Conservation (phyloP, 2,797 vertebrate genomes). For the Rhincodon typus region DNA sequence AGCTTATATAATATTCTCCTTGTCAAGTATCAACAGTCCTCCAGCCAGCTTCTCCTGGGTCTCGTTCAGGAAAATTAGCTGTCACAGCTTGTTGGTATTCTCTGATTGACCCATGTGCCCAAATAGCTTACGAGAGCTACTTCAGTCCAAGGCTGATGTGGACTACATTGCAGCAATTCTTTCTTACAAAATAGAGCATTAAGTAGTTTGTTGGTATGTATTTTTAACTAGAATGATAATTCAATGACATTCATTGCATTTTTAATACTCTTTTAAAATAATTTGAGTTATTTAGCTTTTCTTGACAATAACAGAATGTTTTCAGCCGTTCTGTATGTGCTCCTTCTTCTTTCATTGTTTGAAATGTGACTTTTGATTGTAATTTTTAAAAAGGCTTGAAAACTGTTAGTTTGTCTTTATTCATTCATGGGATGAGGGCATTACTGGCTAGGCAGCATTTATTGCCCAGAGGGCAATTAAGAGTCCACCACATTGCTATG, state of each 20-base stretch:
- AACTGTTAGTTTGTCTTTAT: neutral
- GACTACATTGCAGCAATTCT: neutral
- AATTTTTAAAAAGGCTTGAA: neutral
- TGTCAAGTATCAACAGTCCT: neutral
- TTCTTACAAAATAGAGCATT: neutral
- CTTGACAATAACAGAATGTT: neutral
- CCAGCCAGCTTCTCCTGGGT: neutral
- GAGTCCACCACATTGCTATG: no score
- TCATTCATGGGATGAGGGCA: no score
- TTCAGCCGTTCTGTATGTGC: neutral
- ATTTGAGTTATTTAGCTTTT: neutral
- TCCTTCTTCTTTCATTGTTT: no score
- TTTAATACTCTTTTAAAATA: neutral
- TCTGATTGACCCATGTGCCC: neutral
- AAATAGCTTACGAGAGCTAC: no score
- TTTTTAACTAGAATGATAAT: neutral
- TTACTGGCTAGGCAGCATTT: no score
- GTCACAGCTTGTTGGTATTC: neutral
- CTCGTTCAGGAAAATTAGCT: neutral
- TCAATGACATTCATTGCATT: neutral
- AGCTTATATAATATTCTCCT: no score
- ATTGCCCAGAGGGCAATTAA: no score
- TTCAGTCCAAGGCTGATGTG: neutral
- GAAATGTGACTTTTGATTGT: conserved; percentile 5
- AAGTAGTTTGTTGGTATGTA: neutral